Base-by-base conservation (phyloP, 2,113 vertebrate species). In the Datnioides undecimradiatus region DNA sequence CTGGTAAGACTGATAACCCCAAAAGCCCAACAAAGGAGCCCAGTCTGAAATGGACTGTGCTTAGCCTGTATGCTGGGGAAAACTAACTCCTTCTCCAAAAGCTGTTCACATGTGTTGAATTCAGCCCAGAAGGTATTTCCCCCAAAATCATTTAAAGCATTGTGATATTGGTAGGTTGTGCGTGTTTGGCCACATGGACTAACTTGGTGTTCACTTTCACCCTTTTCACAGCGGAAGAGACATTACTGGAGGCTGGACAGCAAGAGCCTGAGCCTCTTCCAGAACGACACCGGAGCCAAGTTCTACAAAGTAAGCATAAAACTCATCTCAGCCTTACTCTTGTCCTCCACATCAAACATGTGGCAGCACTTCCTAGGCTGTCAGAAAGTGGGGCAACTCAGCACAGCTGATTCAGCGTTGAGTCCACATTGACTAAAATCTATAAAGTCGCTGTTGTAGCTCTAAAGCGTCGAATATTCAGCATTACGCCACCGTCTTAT, bases 211-310 rank as follows among this genome's bases (percentile, higher is more conserved):
- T 69, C 27, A 2, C 1, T 62, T 68, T 62, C 31, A 36, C 41
- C 36, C 1, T 86, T 85, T 68, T 86, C 49, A 73, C 94, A 99
- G 98, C 94, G 97, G 91, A 99, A 99, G 93, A 96, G 97, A 87
- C 98, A 99, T 96, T 99, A 97, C 85, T 99, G 98, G 98, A 97
- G 97, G 84, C 94, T 99, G 90, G 98, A 99, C 91, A 98, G 97
- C 94, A 99, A 99, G 92, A 97, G 96, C 91, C 94, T 99, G 85
- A 98, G 96, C 2, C 93, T 99, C 12, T 99, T 98, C 95, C 98
- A 99, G 94, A 98, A 99, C 57, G 98, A 99, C 91, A 97, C 97
- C 43, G 98, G 97, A 92, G 96, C 97, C 88, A 99, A 99, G 88
- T 99, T 97, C 90, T 99, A 99, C 78, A 99, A 98, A 93, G 93